Conservation (phyloP, 92 coral and sea anemone species). For the Epizoanthus scotinus region DNA sequence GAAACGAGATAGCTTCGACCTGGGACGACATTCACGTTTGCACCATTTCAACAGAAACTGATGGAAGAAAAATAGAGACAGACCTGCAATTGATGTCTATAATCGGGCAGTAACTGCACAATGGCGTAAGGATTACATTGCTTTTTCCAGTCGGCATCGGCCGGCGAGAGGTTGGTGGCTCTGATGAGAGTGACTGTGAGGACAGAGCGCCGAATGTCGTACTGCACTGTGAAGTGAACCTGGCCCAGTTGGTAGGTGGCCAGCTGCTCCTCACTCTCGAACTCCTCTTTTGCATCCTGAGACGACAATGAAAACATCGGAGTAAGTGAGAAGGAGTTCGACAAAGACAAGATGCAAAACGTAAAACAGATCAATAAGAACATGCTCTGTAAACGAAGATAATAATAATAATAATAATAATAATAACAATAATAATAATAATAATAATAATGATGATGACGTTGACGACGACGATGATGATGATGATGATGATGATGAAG, state of each 20-base stretch:
- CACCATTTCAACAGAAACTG: background rate
- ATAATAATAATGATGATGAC: background rate
- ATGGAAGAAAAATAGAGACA: background rate
- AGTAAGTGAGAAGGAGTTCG: background rate
- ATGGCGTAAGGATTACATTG: constrained; percentile 87
- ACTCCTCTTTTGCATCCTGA: constrained; percentile 57
- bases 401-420: too few species aligned
- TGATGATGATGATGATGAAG: too few species aligned
- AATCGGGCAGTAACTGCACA: constrained; percentile 84
- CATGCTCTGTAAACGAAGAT: background rate
- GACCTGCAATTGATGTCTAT: constrained; percentile 81
- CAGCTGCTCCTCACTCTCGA: constrained; percentile 24
- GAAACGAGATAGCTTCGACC: too few species aligned
- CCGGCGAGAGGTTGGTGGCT: constrained; percentile 68
- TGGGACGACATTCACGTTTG: too few species aligned
- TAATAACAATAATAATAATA: too few species aligned
- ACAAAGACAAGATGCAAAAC: background rate
- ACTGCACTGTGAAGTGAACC: constrained; percentile 71
- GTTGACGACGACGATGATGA: too few species aligned
- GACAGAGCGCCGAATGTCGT: constrained; percentile 70
- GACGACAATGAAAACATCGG: background rate
- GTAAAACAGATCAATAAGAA: background rate
- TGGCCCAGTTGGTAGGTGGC: constrained; percentile 68
- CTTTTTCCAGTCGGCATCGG: constrained; percentile 61
- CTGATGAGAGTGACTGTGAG: constrained; percentile 67